Percentiles rank a stretch among this genome's conserved stretches.
Conservation (phyloP, 1,140 invertebrate species). For the Hetaerina americana region DNA sequence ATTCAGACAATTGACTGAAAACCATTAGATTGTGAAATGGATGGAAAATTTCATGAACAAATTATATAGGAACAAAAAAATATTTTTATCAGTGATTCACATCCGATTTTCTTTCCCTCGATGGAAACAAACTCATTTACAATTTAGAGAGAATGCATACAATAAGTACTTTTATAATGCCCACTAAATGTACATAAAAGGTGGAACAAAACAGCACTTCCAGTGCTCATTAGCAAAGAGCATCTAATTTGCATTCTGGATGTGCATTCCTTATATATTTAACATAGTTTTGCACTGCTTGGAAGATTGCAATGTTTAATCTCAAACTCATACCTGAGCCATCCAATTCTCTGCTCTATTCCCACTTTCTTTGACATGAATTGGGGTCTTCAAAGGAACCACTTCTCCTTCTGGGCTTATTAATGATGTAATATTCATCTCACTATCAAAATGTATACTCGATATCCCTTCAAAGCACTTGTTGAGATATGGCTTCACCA, state of each 20-base stretch:
- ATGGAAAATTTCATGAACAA: too few relatives aligned
- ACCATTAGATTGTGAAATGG: too few relatives aligned
- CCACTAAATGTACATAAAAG: neutral
- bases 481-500: constrained; percentile 81
- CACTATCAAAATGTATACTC: constrained; percentile 40
- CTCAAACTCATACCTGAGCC: constrained; percentile 62
- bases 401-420: neutral
- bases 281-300: too few relatives aligned
- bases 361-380: constrained; percentile 76
- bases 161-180: too few relatives aligned
- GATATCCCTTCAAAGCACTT: constrained; percentile 82
- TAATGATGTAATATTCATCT: constrained; percentile 26
- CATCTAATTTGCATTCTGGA: too few relatives aligned
- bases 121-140: too few relatives aligned
- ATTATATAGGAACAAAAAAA: too few relatives aligned
- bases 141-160: too few relatives aligned
- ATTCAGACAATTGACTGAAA: too few relatives aligned
- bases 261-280: too few relatives aligned
- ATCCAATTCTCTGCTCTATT: constrained; percentile 64
- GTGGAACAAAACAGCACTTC: neutral
- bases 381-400: neutral
- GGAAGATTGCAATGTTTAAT: constrained; percentile 17
- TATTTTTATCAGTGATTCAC: too few relatives aligned
- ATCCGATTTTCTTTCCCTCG: too few relatives aligned
- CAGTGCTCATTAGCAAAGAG: neutral